Evolutionary conservation across 1,140 invertebrate genomes (phyloP).

Genomic region (Colletes latitarsis): DNA sequence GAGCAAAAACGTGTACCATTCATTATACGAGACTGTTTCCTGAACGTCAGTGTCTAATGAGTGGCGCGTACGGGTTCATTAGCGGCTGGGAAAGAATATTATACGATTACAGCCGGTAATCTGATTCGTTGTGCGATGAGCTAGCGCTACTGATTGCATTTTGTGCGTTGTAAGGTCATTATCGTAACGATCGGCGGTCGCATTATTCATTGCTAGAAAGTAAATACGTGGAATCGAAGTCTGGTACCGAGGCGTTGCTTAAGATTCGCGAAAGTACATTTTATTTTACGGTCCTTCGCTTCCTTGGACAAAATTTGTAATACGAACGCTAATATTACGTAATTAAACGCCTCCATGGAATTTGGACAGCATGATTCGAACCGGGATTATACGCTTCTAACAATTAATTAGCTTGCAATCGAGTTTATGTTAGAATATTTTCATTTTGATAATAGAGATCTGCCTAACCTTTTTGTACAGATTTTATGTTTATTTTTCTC

Average conservation of each 20-base stretch:
- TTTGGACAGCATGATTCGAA: too few species aligned
- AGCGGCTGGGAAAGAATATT: constrained; percentile 42
- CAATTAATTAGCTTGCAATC: too few species aligned
- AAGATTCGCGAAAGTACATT: too few species aligned
- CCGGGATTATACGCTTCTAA: too few species aligned
- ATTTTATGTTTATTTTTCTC: too few species aligned
- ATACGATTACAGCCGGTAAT: constrained; percentile 13
- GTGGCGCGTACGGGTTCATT: constrained; percentile 51
- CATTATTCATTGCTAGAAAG: neutral
- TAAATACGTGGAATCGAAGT: neutral
- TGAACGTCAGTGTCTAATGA: constrained; percentile 53
- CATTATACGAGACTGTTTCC: constrained; percentile 39
- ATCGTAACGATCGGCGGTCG: constrained; percentile 21
- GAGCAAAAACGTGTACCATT: constrained; percentile 44
- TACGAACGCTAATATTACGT: too few species aligned
- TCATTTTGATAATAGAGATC: too few species aligned
- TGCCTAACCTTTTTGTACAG: too few species aligned
- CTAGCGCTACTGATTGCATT: neutral
- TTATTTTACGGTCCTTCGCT: too few species aligned
- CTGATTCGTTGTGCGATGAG: constrained; percentile 31
- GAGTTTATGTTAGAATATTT: too few species aligned
- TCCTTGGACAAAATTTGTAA: too few species aligned
- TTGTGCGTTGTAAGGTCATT: neutral
- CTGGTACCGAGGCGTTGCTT: neutral
- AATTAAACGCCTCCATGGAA: too few species aligned